These are phyloP conservation scores for Pyrrhia umbra DNA, from an alignment of 2,888 invertebrate species.

Conservation along the genomic window DNA sequence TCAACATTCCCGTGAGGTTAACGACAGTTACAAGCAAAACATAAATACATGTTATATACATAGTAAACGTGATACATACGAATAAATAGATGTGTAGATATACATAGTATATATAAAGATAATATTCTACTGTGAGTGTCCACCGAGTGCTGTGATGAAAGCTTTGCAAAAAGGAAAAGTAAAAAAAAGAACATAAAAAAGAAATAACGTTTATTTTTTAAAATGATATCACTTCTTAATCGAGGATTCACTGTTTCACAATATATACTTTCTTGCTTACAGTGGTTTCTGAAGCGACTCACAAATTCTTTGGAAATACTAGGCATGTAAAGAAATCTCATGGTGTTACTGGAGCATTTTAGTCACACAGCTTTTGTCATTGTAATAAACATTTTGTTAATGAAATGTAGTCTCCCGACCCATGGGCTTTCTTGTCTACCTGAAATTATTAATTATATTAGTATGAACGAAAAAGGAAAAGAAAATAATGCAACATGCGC, in stretches of 20 bases:
- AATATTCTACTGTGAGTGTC: constrained; percentile 86
- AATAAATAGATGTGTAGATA: constrained; percentile 68
- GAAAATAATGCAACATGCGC: constrained; percentile 77
- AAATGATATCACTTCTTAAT: constrained; percentile 55
- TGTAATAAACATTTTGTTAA: constrained; percentile 81
- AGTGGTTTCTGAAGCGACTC: constrained; percentile 60
- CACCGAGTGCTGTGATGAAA: constrained; percentile 90
- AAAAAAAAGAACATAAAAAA: constrained; percentile 85
- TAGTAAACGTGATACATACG: constrained; percentile 63
- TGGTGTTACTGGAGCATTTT: constrained; percentile 79
- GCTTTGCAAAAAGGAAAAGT: constrained; percentile 85
- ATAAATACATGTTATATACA: constrained; percentile 79
- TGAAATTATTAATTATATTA: constrained; percentile 90
- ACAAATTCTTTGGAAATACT: constrained; percentile 61
- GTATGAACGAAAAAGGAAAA: constrained; percentile 86
- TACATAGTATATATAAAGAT: constrained; percentile 71
- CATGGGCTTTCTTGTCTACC: constrained; percentile 89
- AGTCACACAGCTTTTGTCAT: constrained; percentile 80
- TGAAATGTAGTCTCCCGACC: constrained; percentile 88
- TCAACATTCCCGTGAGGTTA: constrained; percentile 83
- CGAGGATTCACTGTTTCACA: constrained; percentile 60
- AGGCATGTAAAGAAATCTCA: constrained; percentile 70
- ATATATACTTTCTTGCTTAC: constrained; percentile 57
- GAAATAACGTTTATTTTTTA: constrained; percentile 84
- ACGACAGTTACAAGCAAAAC: constrained; percentile 83